Evolutionary conservation across 2,797 vertebrate species (phyloP).

Genomic region (Gastrophryne carolinensis): DNA sequence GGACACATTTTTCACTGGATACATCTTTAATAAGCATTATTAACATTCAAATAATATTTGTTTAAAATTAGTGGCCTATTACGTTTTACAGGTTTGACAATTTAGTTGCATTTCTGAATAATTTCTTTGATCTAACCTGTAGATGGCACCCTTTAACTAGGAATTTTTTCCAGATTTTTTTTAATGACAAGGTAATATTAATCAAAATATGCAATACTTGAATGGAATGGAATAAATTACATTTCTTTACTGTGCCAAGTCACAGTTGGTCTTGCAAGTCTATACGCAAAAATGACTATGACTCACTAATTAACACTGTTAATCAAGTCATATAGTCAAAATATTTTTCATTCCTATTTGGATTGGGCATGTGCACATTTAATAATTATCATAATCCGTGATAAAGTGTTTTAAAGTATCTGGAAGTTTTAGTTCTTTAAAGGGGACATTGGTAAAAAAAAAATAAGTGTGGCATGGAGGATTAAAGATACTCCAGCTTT

Average conservation of each 20-base stretch:
- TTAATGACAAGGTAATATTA: neutral
- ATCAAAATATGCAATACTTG: constrained; percentile 9
- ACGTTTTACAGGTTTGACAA: too few relatives aligned
- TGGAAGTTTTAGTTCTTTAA: too few relatives aligned
- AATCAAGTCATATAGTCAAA: constrained; percentile 33
- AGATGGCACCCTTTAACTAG: constrained; percentile 46
- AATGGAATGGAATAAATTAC: constrained; percentile 28
- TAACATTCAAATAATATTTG: too few relatives aligned
- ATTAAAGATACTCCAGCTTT: too few relatives aligned
- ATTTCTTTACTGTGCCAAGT: constrained; percentile 16
- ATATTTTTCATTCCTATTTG: constrained; percentile 25
- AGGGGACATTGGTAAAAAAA: too few relatives aligned
- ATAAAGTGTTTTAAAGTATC: too few relatives aligned
- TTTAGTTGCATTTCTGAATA: neutral
- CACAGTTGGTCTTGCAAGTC: constrained; percentile 38
- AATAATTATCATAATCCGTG: neutral
- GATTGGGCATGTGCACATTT: constrained; percentile 12
- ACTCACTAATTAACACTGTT: constrained; percentile 20
- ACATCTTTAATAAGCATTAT: too few relatives aligned
- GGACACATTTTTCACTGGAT: too few relatives aligned
- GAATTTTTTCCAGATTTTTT: neutral
- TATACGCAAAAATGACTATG: constrained; percentile 14
- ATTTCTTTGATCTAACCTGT: constrained; percentile 24
- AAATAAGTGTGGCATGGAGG: too few relatives aligned
- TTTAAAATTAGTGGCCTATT: too few relatives aligned